These are phyloP conservation scores for Glaucidium brasilianum DNA, from an alignment of 2,113 vertebrate genomes.

Conservation along the genomic window DNA sequence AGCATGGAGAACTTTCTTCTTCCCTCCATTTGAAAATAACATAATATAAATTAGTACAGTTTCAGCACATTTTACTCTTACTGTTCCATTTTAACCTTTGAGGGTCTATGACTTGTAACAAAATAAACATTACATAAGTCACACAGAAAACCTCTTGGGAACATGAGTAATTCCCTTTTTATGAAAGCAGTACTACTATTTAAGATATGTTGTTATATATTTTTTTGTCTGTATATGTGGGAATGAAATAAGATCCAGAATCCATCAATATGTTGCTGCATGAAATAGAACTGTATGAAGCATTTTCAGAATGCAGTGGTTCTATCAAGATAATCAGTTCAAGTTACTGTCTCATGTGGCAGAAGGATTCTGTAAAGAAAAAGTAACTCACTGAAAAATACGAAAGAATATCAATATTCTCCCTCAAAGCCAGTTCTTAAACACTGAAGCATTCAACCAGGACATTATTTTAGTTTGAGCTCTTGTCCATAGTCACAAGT, in stretches of 20 bases:
- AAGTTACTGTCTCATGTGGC: neutral
- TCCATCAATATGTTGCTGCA: neutral
- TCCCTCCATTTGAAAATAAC: conserved; percentile 17
- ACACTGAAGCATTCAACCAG: neutral
- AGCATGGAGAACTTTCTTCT: conserved; percentile 21
- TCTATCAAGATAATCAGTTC: conserved; percentile 10
- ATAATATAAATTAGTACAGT: conserved; percentile 14
- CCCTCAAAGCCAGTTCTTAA: neutral
- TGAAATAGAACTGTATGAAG: conserved; percentile 18
- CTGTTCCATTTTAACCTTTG: conserved; percentile 23
- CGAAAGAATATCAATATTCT: neutral
- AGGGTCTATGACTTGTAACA: neutral
- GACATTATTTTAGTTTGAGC: neutral
- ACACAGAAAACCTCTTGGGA: neutral
- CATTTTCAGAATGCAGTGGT: conserved; percentile 24
- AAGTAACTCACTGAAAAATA: neutral
- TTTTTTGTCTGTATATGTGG: neutral
- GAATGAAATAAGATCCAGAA: neutral
- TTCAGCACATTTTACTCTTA: conserved; percentile 28
- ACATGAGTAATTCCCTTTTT: neutral
- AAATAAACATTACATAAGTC: neutral
- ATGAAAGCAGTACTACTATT: neutral
- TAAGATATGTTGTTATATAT: neutral
- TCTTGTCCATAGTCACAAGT: neutral
- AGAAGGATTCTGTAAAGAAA: neutral